Base-by-base conservation (phyloP, 2,888 invertebrate species). In the Pyrocoelia pectoralis region DNA sequence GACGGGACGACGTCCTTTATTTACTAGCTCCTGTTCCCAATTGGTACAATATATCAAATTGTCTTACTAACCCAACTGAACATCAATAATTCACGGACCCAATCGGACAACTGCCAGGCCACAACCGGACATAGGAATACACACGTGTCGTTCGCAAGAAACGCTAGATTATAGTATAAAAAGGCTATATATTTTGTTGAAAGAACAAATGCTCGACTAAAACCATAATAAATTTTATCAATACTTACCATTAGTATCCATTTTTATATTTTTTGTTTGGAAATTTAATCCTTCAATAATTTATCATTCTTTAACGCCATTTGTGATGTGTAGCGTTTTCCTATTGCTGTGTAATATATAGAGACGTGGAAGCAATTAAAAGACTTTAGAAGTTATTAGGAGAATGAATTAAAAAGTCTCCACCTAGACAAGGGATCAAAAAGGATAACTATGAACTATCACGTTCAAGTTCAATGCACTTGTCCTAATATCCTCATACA, bases 11-110 rank as follows among this genome's bases (percentile, higher is more conserved):
- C 54, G 63, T 67, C 68, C 67, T 74, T 79, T 80, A 79, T 80
- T 80, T 79, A 78, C 74, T 74, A 72, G 75, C 74, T 72, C 71
- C 76, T 74, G 76, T 74, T 77, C 72, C 77, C 76, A 79, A 77
- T 79, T 78, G 77, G 73, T 73, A 70, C 74, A 68, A 75, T 79
- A 76, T 76, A 79, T 79, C 79, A 79, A 79, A 79, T 78, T 76
- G 80, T 80, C 79, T 79, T 77, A 66, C 75, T 75, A 71, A 74
- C 71, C 77, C 72, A 72, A 75, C 74, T 74, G 77, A 74, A 74
- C 78, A 77, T 79, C 78, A 77, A 79, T 79, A 79, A 79, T 79
- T 79, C 78, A 79, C 74, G 72, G 72, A 71, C 73, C 72, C 71
- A 74, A 73, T 72, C 72, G 73, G 71, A 54, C 52, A 59, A 41